Evolutionary conservation across 2,113 vertebrate genomes (phyloP), one percentile per base, ranked within the genome.

Genomic region (Oenanthe melanoleuca): DNA sequence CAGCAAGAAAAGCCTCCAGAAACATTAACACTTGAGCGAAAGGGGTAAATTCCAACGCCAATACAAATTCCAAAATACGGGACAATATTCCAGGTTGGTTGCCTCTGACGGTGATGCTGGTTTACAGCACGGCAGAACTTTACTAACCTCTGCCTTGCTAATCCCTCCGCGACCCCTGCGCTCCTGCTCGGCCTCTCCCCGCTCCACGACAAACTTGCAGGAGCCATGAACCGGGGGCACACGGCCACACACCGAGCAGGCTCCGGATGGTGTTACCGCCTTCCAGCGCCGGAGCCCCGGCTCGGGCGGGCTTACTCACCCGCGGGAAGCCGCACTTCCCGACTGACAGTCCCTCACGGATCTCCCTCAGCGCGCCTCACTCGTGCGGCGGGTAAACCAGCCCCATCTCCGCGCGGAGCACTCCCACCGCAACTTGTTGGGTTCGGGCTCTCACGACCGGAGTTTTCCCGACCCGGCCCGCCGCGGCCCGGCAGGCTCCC

Each of bases 341-440:
- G 12, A 9, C 77, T 13, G 73, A 33, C 93, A 37, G 50, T 11
- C 57, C 73, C 90, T 20, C 25, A 20, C 2, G 37, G 53, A 2
- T 18, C 38, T 57, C n/a, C 44, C 82, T 52, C 26, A 42, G 71
- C n/a, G 47, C 40, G 33, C 69, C 69, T 63, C 86, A 29, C 65
- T 55, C 14, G 42, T 3, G 45, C 74, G 52, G 72, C 14, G 8
- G 33, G 56, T 0, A 14, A 52, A 18, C 60, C 65, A 4, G 19
- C 45, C 65, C 33, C 86, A 18, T 23, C 81, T 7, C 87, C 61
- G 2, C 80, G 2, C 88, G 25, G 56, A 82, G 7, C 69, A 8
- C 78, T 87, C 16, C 61, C 1, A 15, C 74, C 15, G 78, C 85
- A 88, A 96, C 86, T 93, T 92, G 83, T 94, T 87, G 87, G 63